These are phyloP conservation scores for Galeruca laticollis DNA, from an alignment of 2,888 invertebrate species.

Conservation along the genomic window DNA sequence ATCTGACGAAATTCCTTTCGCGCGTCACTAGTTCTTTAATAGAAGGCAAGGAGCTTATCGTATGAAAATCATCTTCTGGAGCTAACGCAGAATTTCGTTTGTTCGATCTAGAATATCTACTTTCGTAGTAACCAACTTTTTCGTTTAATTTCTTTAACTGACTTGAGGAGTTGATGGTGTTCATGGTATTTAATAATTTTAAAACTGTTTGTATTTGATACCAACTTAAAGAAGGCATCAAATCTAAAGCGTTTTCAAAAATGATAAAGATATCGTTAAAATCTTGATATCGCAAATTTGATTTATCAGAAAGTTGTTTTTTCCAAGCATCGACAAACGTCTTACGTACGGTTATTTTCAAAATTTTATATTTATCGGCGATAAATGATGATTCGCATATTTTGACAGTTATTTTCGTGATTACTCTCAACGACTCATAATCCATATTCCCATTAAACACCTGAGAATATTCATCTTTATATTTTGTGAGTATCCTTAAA, in stretches of 20 bases:
- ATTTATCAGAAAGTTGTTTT: background rate
- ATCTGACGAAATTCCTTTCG: conserved; percentile 67
- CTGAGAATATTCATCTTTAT: conserved; percentile 8
- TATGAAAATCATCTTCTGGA: conserved; percentile 12
- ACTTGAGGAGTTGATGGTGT: background rate
- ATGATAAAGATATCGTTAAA: conserved; percentile 1
- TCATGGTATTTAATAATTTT: background rate
- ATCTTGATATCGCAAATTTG: background rate
- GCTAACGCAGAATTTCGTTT: background rate
- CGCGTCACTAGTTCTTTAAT: conserved; percentile 62
- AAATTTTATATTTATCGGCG: conserved; percentile 17
- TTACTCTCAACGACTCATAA: background rate
- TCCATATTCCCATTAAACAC: background rate
- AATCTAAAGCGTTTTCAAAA: conserved; percentile 8
- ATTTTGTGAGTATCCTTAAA: background rate
- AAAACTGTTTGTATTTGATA: background rate
- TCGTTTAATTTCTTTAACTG: background rate
- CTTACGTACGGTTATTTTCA: conserved; percentile 11
- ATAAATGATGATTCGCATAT: conserved; percentile 13
- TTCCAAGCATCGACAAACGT: background rate
- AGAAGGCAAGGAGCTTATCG: conserved; percentile 14
- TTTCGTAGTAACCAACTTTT: background rate
- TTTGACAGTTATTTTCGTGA: conserved; percentile 14
- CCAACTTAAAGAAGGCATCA: conserved; percentile 20
- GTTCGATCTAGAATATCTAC: background rate